Conservation (phyloP, 2,113 vertebrate species). For the Diadophis punctatus region DNA sequence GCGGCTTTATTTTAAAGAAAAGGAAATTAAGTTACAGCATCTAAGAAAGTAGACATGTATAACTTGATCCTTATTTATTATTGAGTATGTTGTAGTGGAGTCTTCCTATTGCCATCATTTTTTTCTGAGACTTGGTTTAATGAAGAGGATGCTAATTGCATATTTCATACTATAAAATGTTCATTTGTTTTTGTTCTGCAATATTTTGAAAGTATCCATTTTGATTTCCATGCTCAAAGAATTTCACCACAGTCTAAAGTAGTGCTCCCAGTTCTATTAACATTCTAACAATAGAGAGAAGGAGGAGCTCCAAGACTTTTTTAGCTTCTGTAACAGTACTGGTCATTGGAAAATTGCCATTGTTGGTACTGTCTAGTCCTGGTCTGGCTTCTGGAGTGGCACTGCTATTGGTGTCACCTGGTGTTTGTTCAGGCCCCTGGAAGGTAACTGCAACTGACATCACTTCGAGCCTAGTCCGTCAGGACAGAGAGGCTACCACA, state of each 20-base stretch:
- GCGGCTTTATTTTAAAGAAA: background rate
- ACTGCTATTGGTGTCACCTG: background rate
- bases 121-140: background rate
- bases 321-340: background rate
- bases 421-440: background rate
- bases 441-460: background rate
- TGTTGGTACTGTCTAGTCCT: background rate
- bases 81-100: background rate
- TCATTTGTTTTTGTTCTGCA: background rate
- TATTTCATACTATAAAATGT: background rate
- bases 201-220: background rate
- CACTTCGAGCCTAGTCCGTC: background rate
- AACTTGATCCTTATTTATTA: background rate
- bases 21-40: background rate
- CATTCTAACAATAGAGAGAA: background rate
- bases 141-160: background rate
- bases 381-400: background rate
- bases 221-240: background rate
- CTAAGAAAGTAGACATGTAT: background rate
- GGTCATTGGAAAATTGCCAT: background rate
- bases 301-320: background rate
- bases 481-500: background rate
- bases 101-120: background rate
- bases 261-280: background rate
- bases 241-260: background rate